Percentiles rank a stretch among this genome's conserved stretches.
These are phyloP conservation scores for Apis florea DNA, from an alignment of 1,140 invertebrate genomes.

Conservation along the genomic window DNA sequence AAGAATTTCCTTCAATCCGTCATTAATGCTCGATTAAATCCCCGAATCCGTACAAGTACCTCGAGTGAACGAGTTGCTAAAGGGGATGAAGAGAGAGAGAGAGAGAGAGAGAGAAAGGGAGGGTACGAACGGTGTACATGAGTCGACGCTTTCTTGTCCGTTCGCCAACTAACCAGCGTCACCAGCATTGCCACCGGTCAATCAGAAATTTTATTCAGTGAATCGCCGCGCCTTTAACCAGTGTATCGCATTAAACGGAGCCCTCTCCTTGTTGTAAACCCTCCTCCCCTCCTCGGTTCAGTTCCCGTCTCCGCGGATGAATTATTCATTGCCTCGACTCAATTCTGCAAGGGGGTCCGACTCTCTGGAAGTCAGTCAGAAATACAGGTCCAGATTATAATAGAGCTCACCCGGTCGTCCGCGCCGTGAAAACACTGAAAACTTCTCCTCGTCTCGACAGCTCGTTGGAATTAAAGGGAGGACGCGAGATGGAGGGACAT, in stretches of 20 bases:
- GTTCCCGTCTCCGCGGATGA: constrained; percentile 60
- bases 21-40: constrained; percentile 45
- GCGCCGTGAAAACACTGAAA: constrained; percentile 57
- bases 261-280: constrained; percentile 62
- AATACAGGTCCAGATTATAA: constrained; percentile 73
- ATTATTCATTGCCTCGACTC: constrained; percentile 75
- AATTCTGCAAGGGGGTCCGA: constrained; percentile 73
- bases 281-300: constrained; percentile 10
- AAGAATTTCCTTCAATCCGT: constrained; percentile 47
- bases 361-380: constrained; percentile 72
- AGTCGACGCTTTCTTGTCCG: constrained; percentile 69
- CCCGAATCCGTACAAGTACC: constrained; percentile 42
- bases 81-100: constrained; percentile 1
- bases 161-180: constrained; percentile 58
- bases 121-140: constrained; percentile 46
- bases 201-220: constrained; percentile 76
- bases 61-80: neutral
- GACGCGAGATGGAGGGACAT: constrained; percentile 56
- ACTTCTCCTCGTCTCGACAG: neutral
- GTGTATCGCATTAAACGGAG: constrained; percentile 76
- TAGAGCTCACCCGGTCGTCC: constrained; percentile 59
- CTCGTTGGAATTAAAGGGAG: constrained; percentile 24
- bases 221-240: constrained; percentile 72
- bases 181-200: constrained; percentile 71
- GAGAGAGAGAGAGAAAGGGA: too few species aligned